A percentile compares a stretch with the other conserved stretches of the same genome.
Conservation (phyloP, 2,888 invertebrate species). For the Hypselothyrea guttata region DNA sequence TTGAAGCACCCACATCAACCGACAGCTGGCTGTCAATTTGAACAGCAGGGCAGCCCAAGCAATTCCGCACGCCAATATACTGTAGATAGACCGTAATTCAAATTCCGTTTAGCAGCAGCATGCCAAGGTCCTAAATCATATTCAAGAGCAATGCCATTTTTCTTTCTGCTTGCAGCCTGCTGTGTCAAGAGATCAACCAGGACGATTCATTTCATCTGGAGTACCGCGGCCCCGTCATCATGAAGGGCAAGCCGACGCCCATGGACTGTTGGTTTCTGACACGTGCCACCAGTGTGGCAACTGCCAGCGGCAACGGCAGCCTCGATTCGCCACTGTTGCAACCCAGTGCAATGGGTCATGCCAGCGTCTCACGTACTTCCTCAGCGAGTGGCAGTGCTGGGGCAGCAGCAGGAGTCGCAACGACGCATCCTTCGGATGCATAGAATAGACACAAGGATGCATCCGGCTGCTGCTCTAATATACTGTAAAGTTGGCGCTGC, state of each 20-base stretch:
- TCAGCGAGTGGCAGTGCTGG: conserved; percentile 46
- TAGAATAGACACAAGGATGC: conserved; percentile 76
- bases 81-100: not conserved
- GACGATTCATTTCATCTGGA: conserved; percentile 93
- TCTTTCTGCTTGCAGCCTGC: conserved; percentile 84
- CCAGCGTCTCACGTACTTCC: conserved; percentile 71
- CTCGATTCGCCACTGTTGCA: conserved; percentile 71
- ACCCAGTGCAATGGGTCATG: conserved; percentile 38
- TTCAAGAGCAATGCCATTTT: conserved; percentile 3
- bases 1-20: not conserved
- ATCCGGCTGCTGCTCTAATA: conserved; percentile 77
- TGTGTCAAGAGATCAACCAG: conserved; percentile 90
- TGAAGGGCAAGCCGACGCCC: conserved; percentile 97
- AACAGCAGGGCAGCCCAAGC: not conserved
- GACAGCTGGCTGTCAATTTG: not conserved
- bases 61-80: not conserved
- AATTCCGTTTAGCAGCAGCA: conserved; percentile 2
- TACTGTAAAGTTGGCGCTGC: conserved; percentile 69
- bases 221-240: conserved; percentile 92
- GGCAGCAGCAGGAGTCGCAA: conserved; percentile 6
- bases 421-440: conserved; percentile 56
- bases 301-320: conserved; percentile 66
- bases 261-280: conserved; percentile 96
- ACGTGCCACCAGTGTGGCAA: conserved; percentile 68
- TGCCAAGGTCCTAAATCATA: conserved; percentile 36